Base-by-base conservation (phyloP, 2,797 vertebrate genomes). In the Vespertilio murinus region DNA sequence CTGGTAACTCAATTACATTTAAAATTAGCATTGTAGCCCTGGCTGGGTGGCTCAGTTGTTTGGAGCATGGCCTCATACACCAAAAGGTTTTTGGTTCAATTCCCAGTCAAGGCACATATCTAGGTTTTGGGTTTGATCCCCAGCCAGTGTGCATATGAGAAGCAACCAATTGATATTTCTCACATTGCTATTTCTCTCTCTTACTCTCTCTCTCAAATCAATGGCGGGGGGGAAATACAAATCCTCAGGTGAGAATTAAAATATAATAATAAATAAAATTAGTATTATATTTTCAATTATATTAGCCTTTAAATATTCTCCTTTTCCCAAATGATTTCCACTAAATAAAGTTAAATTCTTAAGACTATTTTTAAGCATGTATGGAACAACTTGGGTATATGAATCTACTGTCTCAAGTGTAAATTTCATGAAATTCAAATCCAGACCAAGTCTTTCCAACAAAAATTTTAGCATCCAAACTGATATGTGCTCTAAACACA, bases 341-440 rank as follows among this genome's bases (percentile, higher is more conserved):
- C 38, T 91, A 90, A 93, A 85, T 45, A 83, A 92, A 74, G 73
- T 10, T 92, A 87, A 93, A 90, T 59, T 92, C 12, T 35, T 6
- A 89, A n/a, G 67, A 92, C 8, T 69, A n/a, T n/a, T n/a, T 83
- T 30, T 85, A 90, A 71, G 38, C 40, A 75, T 20, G 6, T n/a
- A 77, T 30, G 40, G 74, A 74, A 94, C 22, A 81, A 85, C n/a
- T 8, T 91, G 25, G 33, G 11, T 70, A 84, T 56, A 25, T 33
- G 13, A 52, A 73, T 79, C 52, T 79, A 81, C 47, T 69, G 73
- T 78, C 69, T 61, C 80, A 89, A 77, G 8, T 70, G 16, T 79
- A 83, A 35, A 86, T 78, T 70, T 91, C 40, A 87, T 94, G 14
- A 90, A 93, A 88, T 42, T 80, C 87, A 94, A 85, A 93, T 88